Evolutionary conservation across 2,888 invertebrate species (phyloP).

Genomic region (Crossocerus cetratus): DNA sequence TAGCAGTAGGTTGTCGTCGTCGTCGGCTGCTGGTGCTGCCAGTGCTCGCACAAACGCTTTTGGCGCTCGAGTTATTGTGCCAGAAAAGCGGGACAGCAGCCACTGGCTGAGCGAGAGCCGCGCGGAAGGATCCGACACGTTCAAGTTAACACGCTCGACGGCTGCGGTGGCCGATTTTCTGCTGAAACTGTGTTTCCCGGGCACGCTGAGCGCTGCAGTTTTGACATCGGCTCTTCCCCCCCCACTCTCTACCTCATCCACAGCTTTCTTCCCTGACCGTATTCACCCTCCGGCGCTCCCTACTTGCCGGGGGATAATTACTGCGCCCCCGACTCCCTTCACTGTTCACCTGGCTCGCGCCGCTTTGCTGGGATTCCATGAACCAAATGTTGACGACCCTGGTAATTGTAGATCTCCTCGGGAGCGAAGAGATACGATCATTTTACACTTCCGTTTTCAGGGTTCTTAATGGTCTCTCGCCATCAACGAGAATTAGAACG

Average conservation of each 20-base stretch:
- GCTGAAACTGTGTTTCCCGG: slow-evolving; percentile 26
- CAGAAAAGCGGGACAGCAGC: background rate
- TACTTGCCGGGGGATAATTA: slow-evolving; percentile 21
- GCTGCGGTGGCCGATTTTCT: slow-evolving; percentile 23
- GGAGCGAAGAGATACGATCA: too few relatives aligned
- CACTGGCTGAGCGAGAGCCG: background rate
- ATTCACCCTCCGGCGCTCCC: background rate
- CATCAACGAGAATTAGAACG: too few relatives aligned
- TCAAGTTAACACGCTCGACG: slow-evolving; percentile 14
- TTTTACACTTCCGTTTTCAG: too few relatives aligned
- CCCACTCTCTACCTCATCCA: slow-evolving; percentile 1
- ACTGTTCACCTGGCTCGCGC: too few relatives aligned
- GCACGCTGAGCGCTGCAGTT: slow-evolving; percentile 26
- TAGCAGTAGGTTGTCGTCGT: slow-evolving; percentile 8
- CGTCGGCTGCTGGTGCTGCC: slow-evolving; percentile 1
- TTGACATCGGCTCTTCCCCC: slow-evolving; percentile 23
- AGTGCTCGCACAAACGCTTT: slow-evolving; percentile 13
- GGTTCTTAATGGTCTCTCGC: slow-evolving; percentile 5
- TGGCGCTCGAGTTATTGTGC: slow-evolving; percentile 16
- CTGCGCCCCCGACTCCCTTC: background rate
- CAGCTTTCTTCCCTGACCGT: background rate
- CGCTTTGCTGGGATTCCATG: too few relatives aligned
- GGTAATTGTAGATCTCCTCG: too few relatives aligned
- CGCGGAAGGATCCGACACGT: slow-evolving; percentile 16
- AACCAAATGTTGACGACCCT: slow-evolving; percentile 39